Evolutionary conservation across 1,140 invertebrate genomes (phyloP), one percentile per base, ranked within the genome.

Genomic region (Atta cephalotes): DNA sequence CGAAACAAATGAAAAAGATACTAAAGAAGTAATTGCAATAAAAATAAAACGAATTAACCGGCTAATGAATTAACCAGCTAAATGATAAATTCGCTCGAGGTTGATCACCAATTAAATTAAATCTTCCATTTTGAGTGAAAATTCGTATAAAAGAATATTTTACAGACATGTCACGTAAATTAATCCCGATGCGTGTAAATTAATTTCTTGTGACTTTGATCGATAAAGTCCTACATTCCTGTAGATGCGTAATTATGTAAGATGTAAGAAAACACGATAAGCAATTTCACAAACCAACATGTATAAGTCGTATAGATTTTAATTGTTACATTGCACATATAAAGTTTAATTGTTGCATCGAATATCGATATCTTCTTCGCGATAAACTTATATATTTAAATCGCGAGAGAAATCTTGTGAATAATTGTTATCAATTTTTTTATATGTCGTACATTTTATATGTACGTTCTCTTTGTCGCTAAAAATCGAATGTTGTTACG

Each of bases 1-100:
- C 96, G n/a, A 97, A 97, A 91, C 96, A 97, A 93, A 97, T 97
- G 96, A 96, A 96, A 81, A 95, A 95, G 77, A 95, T 97, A 88
- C 89, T 97, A n/a, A 96, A 97, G 93, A 96, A 96, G 95, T 88
- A 60, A 58, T 63, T 35, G 28, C 25, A 35, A 49, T 71, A 45
- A 58, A 81, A 31, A 10, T 7, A 28, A 58, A 58, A 45, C 25
- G 25, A 18, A 60, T 58, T 18, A 25, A 71, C 0, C 35, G 6
- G 35, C 35, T 35, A 35, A 35, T 35, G 18, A 18, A 60, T n/a
- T 56, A 62, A 51, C 14, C n/a, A 14, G 18, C 28, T 80, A 45
- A n/a, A 53, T 25, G 53, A 71, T 28, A 63, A 60, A 71, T 51
- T 49, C 25, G 14, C 70, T 39, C 14, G 51, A 49, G 35, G 16